A percentile compares a stretch with the other conserved stretches of the same genome.
Conservation (phyloP, 2,888 invertebrate genomes). For the Oscheius myriophilus region DNA sequence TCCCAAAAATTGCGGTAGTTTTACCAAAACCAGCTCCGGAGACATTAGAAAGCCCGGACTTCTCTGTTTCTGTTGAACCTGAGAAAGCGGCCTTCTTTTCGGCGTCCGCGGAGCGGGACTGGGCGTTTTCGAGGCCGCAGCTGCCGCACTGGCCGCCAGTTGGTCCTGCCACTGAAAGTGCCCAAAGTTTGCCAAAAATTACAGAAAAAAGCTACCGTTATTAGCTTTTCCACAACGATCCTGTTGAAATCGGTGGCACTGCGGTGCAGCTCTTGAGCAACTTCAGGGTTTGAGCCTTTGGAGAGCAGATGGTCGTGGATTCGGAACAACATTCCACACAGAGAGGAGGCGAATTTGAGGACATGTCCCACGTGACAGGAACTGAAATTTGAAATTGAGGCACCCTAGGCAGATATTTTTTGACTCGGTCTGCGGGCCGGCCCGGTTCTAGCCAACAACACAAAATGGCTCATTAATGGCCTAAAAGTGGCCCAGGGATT, state of each 20-base stretch:
- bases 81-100: constrained; percentile 18
- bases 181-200: neutral
- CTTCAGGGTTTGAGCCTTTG: neutral
- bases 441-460: too few relatives aligned
- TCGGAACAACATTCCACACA: constrained; percentile 27
- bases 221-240: constrained; percentile 22
- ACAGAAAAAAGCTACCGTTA: neutral
- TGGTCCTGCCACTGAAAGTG: constrained; percentile 11
- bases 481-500: too few relatives aligned
- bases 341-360: constrained; percentile 4
- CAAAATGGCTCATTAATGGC: too few relatives aligned
- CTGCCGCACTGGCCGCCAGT: neutral
- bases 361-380: constrained; percentile 11
- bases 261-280: constrained; percentile 3
- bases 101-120: constrained; percentile 1
- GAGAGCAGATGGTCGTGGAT: constrained; percentile 13
- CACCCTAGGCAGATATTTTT: neutral
- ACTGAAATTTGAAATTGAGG: neutral
- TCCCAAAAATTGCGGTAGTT: neutral
- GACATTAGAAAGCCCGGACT: constrained; percentile 29
- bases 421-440: too few relatives aligned
- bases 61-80: constrained; percentile 8
- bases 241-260: constrained; percentile 22
- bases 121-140: neutral
- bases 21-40: constrained; percentile 17